Evolutionary conservation across 2,797 vertebrate genomes (phyloP).

Genomic region (Erpetoichthys calabaricus): DNA sequence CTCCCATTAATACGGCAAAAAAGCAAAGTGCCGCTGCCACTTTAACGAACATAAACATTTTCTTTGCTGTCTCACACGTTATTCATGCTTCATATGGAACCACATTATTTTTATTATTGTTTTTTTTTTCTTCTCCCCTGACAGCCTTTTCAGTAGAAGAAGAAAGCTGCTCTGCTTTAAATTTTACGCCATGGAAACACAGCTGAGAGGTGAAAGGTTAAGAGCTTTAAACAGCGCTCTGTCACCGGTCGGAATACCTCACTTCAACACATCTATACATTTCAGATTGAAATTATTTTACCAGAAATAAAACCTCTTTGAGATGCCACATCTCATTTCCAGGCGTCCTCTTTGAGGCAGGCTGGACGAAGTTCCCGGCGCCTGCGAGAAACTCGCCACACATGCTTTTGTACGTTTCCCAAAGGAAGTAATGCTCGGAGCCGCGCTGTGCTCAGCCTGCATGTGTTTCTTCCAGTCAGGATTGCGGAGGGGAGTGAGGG

Average conservation of each 20-base stretch:
- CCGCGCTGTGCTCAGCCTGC: too few species aligned
- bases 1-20: background rate
- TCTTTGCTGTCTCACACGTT: background rate
- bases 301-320: constrained; percentile 1
- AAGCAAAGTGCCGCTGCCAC: background rate
- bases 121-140: background rate
- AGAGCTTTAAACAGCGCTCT: constrained; percentile 3
- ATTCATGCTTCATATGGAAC: background rate
- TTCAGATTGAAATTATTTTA: background rate
- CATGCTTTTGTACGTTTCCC: too few species aligned
- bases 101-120: background rate
- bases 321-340: background rate
- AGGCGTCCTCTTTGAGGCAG: too few species aligned
- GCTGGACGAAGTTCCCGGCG: too few species aligned
- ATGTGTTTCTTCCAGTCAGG: too few species aligned
- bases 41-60: background rate
- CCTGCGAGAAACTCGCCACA: too few species aligned
- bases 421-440: too few species aligned
- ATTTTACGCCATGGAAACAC: constrained; percentile 2
- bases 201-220: constrained; percentile 3
- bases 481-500: too few species aligned
- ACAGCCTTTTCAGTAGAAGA: background rate
- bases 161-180: constrained; percentile 1
- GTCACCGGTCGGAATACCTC: background rate
- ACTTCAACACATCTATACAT: background rate